Evolutionary conservation across 2,113 vertebrate species (phyloP), one percentile per base, ranked within the genome.

Genomic region (Vidua chalybeata): DNA sequence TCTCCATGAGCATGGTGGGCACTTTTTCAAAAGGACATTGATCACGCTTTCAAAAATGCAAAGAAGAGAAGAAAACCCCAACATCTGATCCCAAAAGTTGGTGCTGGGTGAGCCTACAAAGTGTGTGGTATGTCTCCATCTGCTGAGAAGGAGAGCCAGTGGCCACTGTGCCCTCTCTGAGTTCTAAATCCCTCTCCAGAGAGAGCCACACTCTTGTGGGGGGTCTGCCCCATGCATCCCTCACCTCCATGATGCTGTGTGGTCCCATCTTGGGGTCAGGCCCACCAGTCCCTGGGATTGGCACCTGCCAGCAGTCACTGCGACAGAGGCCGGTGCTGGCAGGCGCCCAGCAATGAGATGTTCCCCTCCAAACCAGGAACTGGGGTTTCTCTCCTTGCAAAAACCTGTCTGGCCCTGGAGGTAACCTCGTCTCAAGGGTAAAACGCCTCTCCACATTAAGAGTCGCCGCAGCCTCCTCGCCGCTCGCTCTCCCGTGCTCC

Each of bases 71-170:
- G 33, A 84, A 79, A 92, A 52, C 9, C 35, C 52, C 84, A 94
- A 91, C 13, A 81, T 27, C 41, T 68, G 52, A 56, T 72, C 56
- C 73, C 2, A 1, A 68, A 88, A 90, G n/a, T 45, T 54, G 61
- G 41, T 79, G 73, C 62, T 81, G 76, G 37, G 61, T 0, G 20
- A 96, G 41, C 31, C 73, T 87, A 72, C 88, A 66, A 96, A 90
- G 77, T 22, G 49, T 72, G 82, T 90, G 93, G 76, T 78, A 58
- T 90, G 90, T 89, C 90, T 94, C 90, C 94, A 92, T 92, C 90
- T 96, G 85, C 88, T 94, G 93, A 96, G 73, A 76, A 75, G 64
- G 94, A 94, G 31, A 93, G 41, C 85, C 82, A 91, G 86, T 0
- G 4, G 59, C 67, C 0, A 8, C 59, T 74, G 43, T 72, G 48